Evolutionary conservation across 2,888 invertebrate genomes (phyloP).

Genomic region (Hemistola chrysoprasaria): DNA sequence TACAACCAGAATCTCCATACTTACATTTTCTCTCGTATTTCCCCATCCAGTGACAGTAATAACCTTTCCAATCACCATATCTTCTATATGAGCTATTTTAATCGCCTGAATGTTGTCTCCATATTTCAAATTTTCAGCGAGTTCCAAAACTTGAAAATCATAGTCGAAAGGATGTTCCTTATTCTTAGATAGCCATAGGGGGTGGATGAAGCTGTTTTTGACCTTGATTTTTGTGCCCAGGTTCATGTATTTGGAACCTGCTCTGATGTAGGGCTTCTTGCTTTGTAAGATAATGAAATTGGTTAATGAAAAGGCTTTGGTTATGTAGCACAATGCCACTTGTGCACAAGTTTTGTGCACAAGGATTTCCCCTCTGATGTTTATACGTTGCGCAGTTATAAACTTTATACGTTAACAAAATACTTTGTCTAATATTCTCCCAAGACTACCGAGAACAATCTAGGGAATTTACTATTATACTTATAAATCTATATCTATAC

Average conservation of each 20-base stretch:
- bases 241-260: constrained; percentile 64
- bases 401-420: too few relatives aligned
- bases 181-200: constrained; percentile 48
- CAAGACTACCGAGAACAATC: too few relatives aligned
- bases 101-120: constrained; percentile 59
- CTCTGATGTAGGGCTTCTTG: constrained; percentile 59
- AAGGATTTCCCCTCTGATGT: neutral
- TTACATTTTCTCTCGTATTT: constrained; percentile 68
- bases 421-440: too few relatives aligned
- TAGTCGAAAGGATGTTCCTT: constrained; percentile 71
- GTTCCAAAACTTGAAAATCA: constrained; percentile 66
- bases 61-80: constrained; percentile 67
- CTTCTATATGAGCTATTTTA: constrained; percentile 64
- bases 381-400: too few relatives aligned
- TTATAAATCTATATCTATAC: too few relatives aligned
- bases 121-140: constrained; percentile 50
- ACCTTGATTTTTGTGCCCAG: constrained; percentile 50
- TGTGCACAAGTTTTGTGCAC: too few relatives aligned
- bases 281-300: too few relatives aligned
- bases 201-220: constrained; percentile 50
- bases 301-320: too few relatives aligned
- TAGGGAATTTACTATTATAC: too few relatives aligned
- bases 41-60: constrained; percentile 75
- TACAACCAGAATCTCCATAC: too few relatives aligned
- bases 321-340: too few relatives aligned